Conservation (phyloP, 2,888 invertebrate species). For the Polyommatus iphigenia region DNA sequence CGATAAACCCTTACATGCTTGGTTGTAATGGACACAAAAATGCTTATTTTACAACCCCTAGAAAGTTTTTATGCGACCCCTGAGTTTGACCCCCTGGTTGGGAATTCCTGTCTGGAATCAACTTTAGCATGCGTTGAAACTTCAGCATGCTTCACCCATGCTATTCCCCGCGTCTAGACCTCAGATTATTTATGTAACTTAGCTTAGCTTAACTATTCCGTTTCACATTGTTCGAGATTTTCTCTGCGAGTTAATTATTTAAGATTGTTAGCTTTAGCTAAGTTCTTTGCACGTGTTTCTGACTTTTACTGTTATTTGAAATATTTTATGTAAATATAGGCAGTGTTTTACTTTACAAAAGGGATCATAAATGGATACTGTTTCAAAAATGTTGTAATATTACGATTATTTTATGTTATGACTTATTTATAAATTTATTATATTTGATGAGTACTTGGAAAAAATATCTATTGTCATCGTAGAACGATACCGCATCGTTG, state of each 20-base stretch:
- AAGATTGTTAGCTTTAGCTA: background rate
- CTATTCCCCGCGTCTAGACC: constrained; percentile 35
- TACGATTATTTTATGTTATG: no score
- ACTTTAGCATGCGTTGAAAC: constrained; percentile 36
- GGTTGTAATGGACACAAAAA: no score
- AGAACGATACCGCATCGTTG: no score
- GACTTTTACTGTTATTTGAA: background rate
- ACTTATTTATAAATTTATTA: no score
- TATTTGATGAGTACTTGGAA: background rate
- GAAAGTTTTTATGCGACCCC: no score
- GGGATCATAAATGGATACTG: background rate
- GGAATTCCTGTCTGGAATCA: background rate
- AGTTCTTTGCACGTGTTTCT: background rate
- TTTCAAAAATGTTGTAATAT: no score
- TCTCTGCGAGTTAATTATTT: background rate
- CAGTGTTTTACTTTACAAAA: background rate
- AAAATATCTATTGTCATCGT: background rate
- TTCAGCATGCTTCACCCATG: constrained; percentile 9
- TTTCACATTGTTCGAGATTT: constrained; percentile 12
- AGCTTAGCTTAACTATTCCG: background rate
- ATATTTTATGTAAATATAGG: background rate
- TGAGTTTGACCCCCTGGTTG: no score
- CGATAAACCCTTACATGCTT: no score
- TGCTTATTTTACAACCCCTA: no score
- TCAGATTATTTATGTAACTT: constrained; percentile 17